Conservation (phyloP, 2,113 vertebrate species). For the Oryzias woworae region DNA sequence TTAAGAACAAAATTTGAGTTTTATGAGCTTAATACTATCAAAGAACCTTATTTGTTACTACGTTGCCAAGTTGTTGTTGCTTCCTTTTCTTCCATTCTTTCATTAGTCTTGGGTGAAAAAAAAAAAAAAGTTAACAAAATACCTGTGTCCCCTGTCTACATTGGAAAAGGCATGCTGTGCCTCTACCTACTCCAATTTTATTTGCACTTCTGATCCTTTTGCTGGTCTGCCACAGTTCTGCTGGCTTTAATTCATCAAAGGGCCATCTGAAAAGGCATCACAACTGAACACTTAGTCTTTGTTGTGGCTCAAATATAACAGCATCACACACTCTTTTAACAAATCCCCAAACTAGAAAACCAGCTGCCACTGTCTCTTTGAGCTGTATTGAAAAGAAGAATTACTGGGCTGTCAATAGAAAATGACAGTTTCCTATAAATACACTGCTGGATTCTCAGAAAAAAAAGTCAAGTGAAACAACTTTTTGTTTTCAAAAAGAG, state of each 20-base stretch:
- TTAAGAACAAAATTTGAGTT: too few species aligned
- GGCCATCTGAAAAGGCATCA: constrained; percentile 50
- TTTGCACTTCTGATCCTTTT: constrained; percentile 69
- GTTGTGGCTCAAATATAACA: constrained; percentile 76
- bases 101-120: constrained; percentile 13
- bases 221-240: constrained; percentile 74
- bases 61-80: background rate
- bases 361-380: constrained; percentile 44
- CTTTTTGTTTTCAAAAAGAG: too few species aligned
- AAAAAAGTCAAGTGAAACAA: too few species aligned
- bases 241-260: constrained; percentile 84
- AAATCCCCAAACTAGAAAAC: constrained; percentile 68
- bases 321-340: constrained; percentile 66
- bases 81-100: background rate
- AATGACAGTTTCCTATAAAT: too few species aligned
- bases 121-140: constrained; percentile 43
- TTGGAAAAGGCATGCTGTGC: constrained; percentile 49
- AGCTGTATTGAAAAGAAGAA: constrained; percentile 37
- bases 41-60: too few species aligned
- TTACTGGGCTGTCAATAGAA: background rate
- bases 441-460: too few species aligned
- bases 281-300: constrained; percentile 69
- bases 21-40: too few species aligned
- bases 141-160: constrained; percentile 54
- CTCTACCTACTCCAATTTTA: constrained; percentile 60